phyloP scores from a whole-genome alignment of 2,797 vertebrate genomes.

The Nothura maculosa region DNA sequence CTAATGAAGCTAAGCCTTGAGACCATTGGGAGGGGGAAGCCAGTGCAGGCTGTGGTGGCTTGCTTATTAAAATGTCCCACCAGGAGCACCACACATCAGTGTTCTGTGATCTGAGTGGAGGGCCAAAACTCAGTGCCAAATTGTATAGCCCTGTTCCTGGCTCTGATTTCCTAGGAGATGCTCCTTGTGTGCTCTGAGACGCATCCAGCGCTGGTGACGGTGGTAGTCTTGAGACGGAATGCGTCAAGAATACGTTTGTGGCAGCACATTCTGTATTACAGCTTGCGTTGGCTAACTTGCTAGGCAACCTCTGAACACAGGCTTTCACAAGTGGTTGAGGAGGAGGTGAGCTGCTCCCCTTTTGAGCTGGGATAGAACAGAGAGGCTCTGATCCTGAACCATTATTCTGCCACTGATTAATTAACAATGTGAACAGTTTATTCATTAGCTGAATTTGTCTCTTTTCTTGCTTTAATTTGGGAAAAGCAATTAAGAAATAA shows the following conservation, averaged over 20 bases:
- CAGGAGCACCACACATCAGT: background rate
- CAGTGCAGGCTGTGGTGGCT: background rate
- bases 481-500: slow-evolving; percentile 46
- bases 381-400: slow-evolving; percentile 44
- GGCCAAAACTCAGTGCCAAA: slow-evolving; percentile 11
- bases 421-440: slow-evolving; percentile 64
- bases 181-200: slow-evolving; percentile 6
- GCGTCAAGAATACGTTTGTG: slow-evolving; percentile 60
- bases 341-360: slow-evolving; percentile 53
- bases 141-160: background rate
- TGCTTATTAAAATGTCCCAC: background rate
- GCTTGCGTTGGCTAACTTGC: slow-evolving; percentile 36
- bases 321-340: slow-evolving; percentile 50
- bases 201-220: slow-evolving; percentile 34
- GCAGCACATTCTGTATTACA: slow-evolving; percentile 21
- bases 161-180: slow-evolving; percentile 42
- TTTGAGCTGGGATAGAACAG: slow-evolving; percentile 45
- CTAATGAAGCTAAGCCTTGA: background rate
- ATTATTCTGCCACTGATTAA: slow-evolving; percentile 52
- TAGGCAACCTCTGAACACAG: slow-evolving; percentile 66
- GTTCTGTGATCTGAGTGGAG: background rate
- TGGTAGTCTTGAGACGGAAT: slow-evolving; percentile 15
- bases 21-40: background rate
- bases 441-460: slow-evolving; percentile 54
- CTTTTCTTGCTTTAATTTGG: slow-evolving; percentile 49